phyloP scores from a whole-genome alignment of 2,797 vertebrate species.

The Cyclura pinguis region DNA sequence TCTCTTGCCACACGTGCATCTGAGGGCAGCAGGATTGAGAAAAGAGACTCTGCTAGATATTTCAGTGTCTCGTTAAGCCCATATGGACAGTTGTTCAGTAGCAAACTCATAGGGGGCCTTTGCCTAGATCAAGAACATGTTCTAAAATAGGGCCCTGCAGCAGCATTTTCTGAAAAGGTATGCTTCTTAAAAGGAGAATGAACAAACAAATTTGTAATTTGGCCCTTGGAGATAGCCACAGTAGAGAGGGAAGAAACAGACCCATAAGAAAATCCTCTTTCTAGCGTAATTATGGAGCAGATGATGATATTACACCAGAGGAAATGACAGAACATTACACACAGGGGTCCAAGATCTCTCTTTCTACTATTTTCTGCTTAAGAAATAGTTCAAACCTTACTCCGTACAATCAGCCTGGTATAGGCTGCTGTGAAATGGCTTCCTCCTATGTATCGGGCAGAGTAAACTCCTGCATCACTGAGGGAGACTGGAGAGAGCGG shows the following conservation, averaged over 20 bases:
- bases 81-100: neutral
- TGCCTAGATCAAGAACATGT: neutral
- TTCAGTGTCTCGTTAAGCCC: neutral
- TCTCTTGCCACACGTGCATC: neutral
- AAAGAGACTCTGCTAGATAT: neutral
- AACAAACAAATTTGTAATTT: neutral
- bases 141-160: neutral
- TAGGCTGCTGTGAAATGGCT: slow-evolving; percentile 83
- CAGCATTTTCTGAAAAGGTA: neutral
- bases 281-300: neutral
- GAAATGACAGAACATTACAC: slow-evolving; percentile 12
- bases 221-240: neutral
- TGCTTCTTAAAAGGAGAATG: neutral
- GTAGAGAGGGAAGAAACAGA: too few relatives aligned
- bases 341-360: neutral
- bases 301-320: neutral
- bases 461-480: slow-evolving; percentile 85
- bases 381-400: slow-evolving; percentile 78
- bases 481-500: slow-evolving; percentile 71
- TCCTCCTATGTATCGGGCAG: slow-evolving; percentile 86
- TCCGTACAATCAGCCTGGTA: slow-evolving; percentile 88
- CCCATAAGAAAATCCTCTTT: neutral
- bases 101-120: neutral
- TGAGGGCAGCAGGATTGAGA: neutral
- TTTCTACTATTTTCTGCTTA: neutral